phyloP scores from a whole-genome alignment of 2,113 vertebrate genomes.

The Alligator sinensis region DNA sequence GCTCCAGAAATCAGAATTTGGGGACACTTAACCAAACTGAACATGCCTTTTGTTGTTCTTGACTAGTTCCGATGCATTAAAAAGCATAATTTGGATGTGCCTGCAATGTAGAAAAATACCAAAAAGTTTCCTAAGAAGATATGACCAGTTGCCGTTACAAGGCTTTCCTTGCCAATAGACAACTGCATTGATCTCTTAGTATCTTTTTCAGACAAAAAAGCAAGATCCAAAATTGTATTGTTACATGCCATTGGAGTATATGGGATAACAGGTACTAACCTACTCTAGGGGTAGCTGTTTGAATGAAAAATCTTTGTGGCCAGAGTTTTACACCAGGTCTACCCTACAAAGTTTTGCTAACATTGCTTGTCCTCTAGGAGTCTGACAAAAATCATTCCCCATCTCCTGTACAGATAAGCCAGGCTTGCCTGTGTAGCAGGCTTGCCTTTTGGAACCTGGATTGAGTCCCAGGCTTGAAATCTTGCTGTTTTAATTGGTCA shows the following conservation, averaged over 20 bases:
- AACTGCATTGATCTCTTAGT: not conserved
- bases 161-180: not conserved
- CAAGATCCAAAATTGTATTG: not conserved
- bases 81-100: not conserved
- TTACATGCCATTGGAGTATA: not conserved
- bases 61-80: not conserved
- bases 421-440: too few relatives aligned
- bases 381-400: not conserved
- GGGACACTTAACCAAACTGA: not conserved
- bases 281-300: not conserved
- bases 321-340: not conserved
- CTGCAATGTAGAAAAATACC: not conserved
- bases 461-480: too few relatives aligned
- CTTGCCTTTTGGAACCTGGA: too few relatives aligned
- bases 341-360: not conserved
- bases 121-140: not conserved
- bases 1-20: not conserved
- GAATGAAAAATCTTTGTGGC: constrained; percentile 10
- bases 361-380: not conserved
- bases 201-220: not conserved
- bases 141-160: not conserved
- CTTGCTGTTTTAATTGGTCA: too few relatives aligned
- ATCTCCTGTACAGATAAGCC: not conserved
- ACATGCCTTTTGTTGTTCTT: not conserved
- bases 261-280: not conserved